phyloP scores from a whole-genome alignment of 1,140 invertebrate genomes.

The Myzus persicae region DNA sequence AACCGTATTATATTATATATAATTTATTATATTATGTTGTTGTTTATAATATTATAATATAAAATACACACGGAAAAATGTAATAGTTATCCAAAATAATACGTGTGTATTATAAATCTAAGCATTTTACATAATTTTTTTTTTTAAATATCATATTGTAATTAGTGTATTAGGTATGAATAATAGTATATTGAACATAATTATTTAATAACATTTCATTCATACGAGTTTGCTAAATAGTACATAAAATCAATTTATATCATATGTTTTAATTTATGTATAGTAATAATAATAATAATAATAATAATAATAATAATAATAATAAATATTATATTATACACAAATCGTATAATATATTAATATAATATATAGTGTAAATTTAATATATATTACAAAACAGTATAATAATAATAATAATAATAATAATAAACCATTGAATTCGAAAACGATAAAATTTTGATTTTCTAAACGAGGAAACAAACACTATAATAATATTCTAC shows the following conservation, averaged over 20 bases:
- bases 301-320: not conserved
- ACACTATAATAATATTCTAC: not conserved
- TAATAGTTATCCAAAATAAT: not conserved
- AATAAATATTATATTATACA: not conserved
- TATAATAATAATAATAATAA: not conserved
- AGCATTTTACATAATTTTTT: not conserved
- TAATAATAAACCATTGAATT: not conserved
- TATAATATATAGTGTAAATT: not conserved
- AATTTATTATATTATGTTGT: not conserved
- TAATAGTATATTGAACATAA: conserved; percentile 1
- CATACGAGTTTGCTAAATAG: not conserved
- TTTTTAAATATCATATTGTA: not conserved
- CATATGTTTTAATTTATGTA: not conserved
- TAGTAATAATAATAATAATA: not conserved
- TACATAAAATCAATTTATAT: conserved; percentile 2
- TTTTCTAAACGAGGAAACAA: not conserved
- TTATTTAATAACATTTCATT: conserved; percentile 2
- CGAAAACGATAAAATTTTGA: not conserved
- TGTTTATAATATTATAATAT: not conserved
- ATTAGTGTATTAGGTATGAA: not conserved
- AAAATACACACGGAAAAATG: not conserved
- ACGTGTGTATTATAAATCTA: not conserved
- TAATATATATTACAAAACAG: conserved; percentile 7
- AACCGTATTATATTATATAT: not conserved
- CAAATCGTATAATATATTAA: not conserved